Evolutionary conservation across 2,113 vertebrate species (phyloP).

Genomic region (Periophthalmus modestus): DNA sequence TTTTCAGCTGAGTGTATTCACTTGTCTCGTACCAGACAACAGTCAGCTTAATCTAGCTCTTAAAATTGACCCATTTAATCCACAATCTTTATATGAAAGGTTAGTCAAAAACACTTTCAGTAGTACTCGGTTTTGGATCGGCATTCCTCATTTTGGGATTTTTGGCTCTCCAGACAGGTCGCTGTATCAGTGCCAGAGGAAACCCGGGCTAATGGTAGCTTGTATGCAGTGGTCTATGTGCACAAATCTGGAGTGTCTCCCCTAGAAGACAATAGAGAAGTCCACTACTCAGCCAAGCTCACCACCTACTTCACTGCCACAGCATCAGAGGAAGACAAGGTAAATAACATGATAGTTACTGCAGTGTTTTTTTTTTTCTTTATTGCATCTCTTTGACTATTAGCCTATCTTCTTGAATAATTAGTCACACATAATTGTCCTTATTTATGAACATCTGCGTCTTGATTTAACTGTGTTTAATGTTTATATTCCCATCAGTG

Average conservation of each 20-base stretch:
- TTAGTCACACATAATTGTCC: neutral
- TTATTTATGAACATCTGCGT: too few relatives aligned
- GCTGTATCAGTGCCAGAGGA: conserved; percentile 89
- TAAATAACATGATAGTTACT: conserved; percentile 11
- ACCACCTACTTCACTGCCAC: conserved; percentile 87
- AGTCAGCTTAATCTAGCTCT: conserved; percentile 84
- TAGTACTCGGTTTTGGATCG: neutral
- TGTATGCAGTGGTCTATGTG: conserved; percentile 90
- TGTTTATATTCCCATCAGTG: conserved; percentile 40
- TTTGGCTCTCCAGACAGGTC: conserved; percentile 80
- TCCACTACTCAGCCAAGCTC: conserved; percentile 87
- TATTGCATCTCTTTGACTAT: neutral
- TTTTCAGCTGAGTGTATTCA: conserved; percentile 88
- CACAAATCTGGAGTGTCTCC: conserved; percentile 88
- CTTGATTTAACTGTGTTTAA: too few relatives aligned
- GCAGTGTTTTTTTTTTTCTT: neutral
- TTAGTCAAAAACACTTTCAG: conserved; percentile 40
- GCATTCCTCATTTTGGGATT: neutral
- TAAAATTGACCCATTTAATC: conserved; percentile 89
- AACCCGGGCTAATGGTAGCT: conserved; percentile 87
- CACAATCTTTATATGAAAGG: conserved; percentile 89
- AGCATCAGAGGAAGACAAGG: conserved; percentile 43
- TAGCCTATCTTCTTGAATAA: neutral
- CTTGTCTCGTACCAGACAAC: conserved; percentile 81
- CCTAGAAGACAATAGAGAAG: conserved; percentile 89